These are phyloP conservation scores for Luehdorfia chinensis DNA, from an alignment of 1,140 invertebrate genomes.

Conservation along the genomic window DNA sequence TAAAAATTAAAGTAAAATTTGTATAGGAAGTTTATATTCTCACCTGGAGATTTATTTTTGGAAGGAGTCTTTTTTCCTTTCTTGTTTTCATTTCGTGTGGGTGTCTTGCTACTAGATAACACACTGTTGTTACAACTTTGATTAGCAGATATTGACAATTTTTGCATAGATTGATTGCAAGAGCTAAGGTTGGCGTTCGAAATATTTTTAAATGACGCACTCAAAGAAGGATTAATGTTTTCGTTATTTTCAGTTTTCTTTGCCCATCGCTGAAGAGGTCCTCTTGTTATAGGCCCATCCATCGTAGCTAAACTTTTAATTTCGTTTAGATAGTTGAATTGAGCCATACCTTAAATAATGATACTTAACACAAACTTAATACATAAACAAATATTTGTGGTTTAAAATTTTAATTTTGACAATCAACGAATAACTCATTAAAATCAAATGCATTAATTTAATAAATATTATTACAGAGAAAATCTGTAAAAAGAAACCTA, in stretches of 20 bases:
- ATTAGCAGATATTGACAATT: slow-evolving; percentile 78
- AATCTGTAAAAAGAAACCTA: slow-evolving; percentile 1
- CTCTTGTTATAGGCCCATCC: slow-evolving; percentile 86
- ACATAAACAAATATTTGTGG: neutral
- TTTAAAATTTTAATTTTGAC: neutral
- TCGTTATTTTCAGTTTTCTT: slow-evolving; percentile 79
- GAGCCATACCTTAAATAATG: slow-evolving; percentile 79
- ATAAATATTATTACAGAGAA: neutral
- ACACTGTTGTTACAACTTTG: slow-evolving; percentile 73
- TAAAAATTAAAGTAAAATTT: slow-evolving; percentile 4
- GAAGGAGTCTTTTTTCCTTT: slow-evolving; percentile 82
- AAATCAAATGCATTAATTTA: neutral
- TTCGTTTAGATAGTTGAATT: slow-evolving; percentile 88
- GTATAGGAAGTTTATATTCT: slow-evolving; percentile 21
- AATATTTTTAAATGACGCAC: slow-evolving; percentile 58
- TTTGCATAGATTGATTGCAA: slow-evolving; percentile 77
- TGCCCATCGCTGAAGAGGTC: slow-evolving; percentile 88
- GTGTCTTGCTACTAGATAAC: slow-evolving; percentile 56
- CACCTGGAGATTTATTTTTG: slow-evolving; percentile 82
- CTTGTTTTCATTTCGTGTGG: slow-evolving; percentile 69
- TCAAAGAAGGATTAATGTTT: slow-evolving; percentile 57
- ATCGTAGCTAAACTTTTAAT: slow-evolving; percentile 85
- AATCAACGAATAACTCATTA: neutral
- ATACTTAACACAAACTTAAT: no score
- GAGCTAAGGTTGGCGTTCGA: slow-evolving; percentile 68